phyloP scores from a whole-genome alignment of 2,113 vertebrate genomes.

The Cephalophus harveyi region DNA sequence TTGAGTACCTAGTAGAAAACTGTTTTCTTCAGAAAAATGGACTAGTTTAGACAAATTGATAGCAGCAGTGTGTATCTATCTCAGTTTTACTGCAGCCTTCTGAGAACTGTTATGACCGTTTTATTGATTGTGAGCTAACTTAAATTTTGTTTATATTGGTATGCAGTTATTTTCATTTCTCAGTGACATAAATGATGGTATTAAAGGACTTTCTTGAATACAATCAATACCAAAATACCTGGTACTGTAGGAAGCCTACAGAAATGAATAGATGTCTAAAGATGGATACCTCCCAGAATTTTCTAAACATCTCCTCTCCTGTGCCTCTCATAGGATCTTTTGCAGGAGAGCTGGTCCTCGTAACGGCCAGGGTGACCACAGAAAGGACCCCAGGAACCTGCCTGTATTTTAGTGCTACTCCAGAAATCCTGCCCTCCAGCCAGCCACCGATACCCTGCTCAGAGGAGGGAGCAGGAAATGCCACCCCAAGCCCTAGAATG shows the following conservation, averaged over 20 bases:
- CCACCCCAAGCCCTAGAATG: constrained; percentile 29
- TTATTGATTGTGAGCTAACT: background rate
- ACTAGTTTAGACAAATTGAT: background rate
- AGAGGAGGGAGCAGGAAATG: constrained; percentile 65
- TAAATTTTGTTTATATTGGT: constrained; percentile 5
- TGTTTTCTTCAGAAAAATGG: background rate
- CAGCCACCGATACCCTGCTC: constrained; percentile 69
- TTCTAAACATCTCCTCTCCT: background rate
- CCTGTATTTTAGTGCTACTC: constrained; percentile 62
- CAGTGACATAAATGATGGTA: background rate
- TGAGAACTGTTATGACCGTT: background rate
- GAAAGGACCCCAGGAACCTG: constrained; percentile 60
- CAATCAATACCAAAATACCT: background rate
- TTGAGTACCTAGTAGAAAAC: constrained; percentile 9
- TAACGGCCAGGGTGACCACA: constrained; percentile 58
- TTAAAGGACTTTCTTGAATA: background rate
- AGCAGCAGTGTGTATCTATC: background rate
- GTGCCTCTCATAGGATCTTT: constrained; percentile 37
- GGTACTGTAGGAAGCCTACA: background rate
- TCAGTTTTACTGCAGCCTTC: background rate
- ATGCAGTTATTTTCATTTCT: background rate
- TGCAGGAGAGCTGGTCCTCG: constrained; percentile 46
- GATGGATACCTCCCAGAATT: background rate
- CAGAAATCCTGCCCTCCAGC: constrained; percentile 63
- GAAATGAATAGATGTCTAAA: background rate